Base-by-base conservation (phyloP, 2,888 invertebrate genomes). In the Drosophila neonasuta region DNA sequence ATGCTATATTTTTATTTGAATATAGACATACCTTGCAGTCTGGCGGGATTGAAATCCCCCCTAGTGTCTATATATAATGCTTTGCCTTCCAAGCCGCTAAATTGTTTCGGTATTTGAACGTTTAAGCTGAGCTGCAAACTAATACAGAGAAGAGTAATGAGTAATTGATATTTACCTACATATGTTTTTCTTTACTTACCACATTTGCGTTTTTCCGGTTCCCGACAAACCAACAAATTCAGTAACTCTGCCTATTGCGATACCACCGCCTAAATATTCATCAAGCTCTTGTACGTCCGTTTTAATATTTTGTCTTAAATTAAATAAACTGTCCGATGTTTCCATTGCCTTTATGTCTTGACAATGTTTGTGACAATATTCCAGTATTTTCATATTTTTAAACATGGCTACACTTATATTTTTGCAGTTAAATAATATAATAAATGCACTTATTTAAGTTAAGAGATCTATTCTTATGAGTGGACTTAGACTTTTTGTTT, bases 221-320 rank as follows among this genome's bases (percentile, higher is more conserved):
- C 86, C 87, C 2, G 87, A 56, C 20, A 50, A 64, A 6, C 87
- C 87, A 1, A 80, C 60, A 5, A 83, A 9, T 34, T 83, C 87
- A 0, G 70, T 74, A 0, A 83, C 20, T 34, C 70, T 57, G 9
- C 76, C 57, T 15, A 74, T 29, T 11, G 54, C 6, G 9, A 83
- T 63, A n/a, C 83, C 83, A 3, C 83, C 87, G 0, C 29, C 41
- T 2, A 85, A 62, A 13, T 34, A 41, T 6, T 24, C 45, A 34
- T 83, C 82, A 0, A 83, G 48, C 1, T 13, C 30, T 9, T 15
- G 56, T 29, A 69, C 39, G 0, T 67, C 57, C 0, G 87, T 83
- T 13, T 24, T 6, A 17, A 83, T 82, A 8, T 24, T 42, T 36
- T 11, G 3, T 2, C 4, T 13, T n/a, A 46, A 9, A 39, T 45